Conservation (phyloP, 2,113 vertebrate genomes). For the Tragelaphus buxtoni region DNA sequence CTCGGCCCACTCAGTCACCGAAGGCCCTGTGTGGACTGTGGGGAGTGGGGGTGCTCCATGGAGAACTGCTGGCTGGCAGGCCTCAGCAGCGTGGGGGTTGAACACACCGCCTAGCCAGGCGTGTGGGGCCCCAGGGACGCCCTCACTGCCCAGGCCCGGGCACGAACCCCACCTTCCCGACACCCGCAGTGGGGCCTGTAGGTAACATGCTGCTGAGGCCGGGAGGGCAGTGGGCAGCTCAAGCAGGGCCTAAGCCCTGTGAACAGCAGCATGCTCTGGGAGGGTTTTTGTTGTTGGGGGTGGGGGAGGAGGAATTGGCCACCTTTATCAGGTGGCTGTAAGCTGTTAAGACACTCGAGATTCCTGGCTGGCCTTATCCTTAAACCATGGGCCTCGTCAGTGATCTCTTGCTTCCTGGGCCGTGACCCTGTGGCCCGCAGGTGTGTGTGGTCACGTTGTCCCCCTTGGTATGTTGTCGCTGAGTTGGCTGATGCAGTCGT, state of each 20-base stretch:
- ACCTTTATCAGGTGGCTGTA: background rate
- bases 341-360: background rate
- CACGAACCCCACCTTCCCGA: background rate
- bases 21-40: fast-evolving
- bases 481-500: background rate
- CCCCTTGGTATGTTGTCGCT: too few species aligned
- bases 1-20: background rate
- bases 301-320: background rate
- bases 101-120: background rate
- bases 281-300: background rate
- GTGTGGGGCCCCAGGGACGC: background rate
- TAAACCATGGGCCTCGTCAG: background rate
- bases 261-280: background rate
- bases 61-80: background rate
- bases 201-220: background rate
- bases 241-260: background rate
- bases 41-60: fast-evolving
- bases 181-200: background rate
- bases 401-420: background rate
- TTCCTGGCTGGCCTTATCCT: background rate
- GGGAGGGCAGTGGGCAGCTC: background rate
- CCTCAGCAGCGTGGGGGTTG: too few species aligned
- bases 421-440: fast-evolving
- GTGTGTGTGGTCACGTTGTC: background rate
- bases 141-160: background rate